Conservation (phyloP, 2,888 invertebrate species). For the Noctua pronuba region DNA sequence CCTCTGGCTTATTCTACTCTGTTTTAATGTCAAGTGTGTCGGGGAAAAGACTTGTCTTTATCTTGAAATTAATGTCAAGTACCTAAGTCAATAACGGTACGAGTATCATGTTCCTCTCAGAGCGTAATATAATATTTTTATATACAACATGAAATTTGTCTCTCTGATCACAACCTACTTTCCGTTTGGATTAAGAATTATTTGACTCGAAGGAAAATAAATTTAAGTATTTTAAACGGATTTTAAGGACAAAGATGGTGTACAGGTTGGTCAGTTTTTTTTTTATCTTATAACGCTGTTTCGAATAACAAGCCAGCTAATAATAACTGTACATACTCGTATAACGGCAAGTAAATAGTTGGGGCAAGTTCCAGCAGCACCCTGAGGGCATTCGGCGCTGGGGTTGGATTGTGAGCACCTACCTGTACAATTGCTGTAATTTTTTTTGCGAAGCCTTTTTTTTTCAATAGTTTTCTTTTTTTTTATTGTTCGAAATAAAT, state of each 20-base stretch:
- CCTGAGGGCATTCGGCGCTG: neutral
- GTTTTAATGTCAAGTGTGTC: neutral
- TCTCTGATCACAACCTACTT: neutral
- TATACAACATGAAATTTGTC: neutral
- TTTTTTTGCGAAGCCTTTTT: no score
- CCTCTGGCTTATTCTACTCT: neutral
- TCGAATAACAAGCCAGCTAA: neutral
- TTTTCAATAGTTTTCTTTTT: neutral
- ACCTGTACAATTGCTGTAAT: neutral
- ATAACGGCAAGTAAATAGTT: neutral
- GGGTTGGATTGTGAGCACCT: neutral
- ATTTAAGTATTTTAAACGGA: no score
- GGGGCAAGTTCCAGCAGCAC: neutral
- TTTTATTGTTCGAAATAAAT: neutral
- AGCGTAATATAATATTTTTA: slow-evolving; percentile 14
- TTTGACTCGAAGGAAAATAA: neutral
- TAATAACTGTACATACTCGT: neutral
- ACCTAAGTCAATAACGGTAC: slow-evolving; percentile 12
- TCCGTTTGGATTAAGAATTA: neutral
- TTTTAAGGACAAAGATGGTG: neutral
- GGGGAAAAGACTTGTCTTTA: slow-evolving; percentile 6
- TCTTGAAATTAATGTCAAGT: slow-evolving; percentile 25
- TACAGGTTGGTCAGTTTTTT: neutral
- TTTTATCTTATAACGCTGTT: neutral
- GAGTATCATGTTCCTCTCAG: neutral